Evolutionary conservation across 2,113 vertebrate genomes (phyloP), one percentile per base, ranked within the genome.

Genomic region (Myodes glareolus): DNA sequence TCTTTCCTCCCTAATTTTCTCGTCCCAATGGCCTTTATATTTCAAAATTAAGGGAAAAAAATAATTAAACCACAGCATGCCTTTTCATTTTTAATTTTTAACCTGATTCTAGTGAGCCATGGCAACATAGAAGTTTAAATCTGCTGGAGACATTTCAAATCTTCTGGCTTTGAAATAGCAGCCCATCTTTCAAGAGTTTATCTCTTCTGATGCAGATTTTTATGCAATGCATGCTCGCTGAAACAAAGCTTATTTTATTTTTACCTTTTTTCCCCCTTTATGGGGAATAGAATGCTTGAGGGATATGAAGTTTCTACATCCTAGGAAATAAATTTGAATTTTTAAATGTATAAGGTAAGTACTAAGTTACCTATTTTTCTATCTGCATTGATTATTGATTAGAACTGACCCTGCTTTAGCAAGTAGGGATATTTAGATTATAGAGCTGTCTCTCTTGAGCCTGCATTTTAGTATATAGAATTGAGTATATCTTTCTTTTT

Each of bases 131-230:
- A 94, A 89, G 68, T 89, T 84, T 90, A 92, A 92, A 93, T n/a
- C 76, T 87, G 90, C 67, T 55, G 42, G 63, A 95, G 55, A 89
- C 91, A 93, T 95, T 58, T 19, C 58, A 58, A 58, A 58, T 91
- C 50, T 67, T 94, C 84, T 89, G 39, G 65, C 76, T 95, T 97
- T 94, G 96, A 96, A 97, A 97, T 92, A 95, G 81, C 92, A 95
- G 80, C 76, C 97, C 88, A 94, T 95, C 82, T 92, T 96, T 96
- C 86, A 97, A 67, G 45, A 42, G 86, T 87, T 96, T 94, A 95
- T 81, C 61, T 97, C 89, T 92, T 96, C 94, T 70, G 68, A 89
- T 90, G n/a, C 78, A 82, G 72, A 81, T 94, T 95, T 95, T 96
- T 47, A 65, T 85, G 47, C 31, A 91, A 58, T 12, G n/a, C 5